Percentiles rank a stretch among this genome's conserved stretches.
Evolutionary conservation across 2,797 vertebrate genomes (phyloP).

Genomic region (Danio aesculapii): DNA sequence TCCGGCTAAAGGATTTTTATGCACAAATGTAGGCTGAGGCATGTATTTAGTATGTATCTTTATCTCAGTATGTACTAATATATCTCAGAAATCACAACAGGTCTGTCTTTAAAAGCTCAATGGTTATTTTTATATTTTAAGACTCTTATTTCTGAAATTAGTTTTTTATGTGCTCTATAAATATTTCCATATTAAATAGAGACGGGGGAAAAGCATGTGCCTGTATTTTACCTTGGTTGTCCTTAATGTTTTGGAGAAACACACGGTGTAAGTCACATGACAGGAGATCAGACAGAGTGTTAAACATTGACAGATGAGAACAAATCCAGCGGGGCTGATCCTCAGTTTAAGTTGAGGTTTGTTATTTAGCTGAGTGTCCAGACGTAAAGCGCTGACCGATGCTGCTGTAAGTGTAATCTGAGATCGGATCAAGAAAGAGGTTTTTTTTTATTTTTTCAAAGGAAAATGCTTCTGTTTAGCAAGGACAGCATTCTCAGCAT

Average conservation of each 20-base stretch:
- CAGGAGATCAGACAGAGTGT: background rate
- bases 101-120: no score
- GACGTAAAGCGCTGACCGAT: background rate
- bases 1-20: no score
- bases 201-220: no score
- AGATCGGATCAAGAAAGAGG: background rate
- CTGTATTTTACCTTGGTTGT: background rate
- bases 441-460: background rate
- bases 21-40: no score
- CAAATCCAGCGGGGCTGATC: background rate
- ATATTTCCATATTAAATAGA: no score
- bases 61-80: no score
- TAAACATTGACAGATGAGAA: background rate
- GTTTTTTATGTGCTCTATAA: no score
- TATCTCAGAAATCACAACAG: no score
- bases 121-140: no score
- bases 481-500: no score
- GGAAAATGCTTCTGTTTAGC: background rate
- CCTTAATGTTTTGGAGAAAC: background rate
- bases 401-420: background rate
- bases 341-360: background rate
- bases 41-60: no score
- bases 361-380: background rate
- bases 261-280: background rate
- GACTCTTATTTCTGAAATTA: no score